Base-by-base conservation (phyloP, 2,888 invertebrate genomes). In the Onchidella celtica region DNA sequence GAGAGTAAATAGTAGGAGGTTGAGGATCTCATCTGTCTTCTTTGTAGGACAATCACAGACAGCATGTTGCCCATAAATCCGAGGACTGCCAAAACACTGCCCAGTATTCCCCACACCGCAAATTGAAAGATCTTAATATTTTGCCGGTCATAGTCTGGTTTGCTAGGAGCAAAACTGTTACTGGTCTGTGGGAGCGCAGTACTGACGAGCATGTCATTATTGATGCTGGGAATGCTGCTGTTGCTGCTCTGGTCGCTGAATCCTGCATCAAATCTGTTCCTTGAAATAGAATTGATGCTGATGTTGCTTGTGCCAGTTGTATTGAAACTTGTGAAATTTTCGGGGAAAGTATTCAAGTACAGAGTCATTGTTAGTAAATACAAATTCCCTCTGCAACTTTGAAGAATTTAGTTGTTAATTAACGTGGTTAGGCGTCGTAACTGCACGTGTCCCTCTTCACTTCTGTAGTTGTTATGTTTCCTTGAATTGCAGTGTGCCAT, bases 1-100 rank as follows among this genome's bases (percentile, higher is more conserved):
- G 98, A 98, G 86, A 97, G 97, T 83, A 99, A 95, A 91, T 98
- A 95, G 93, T 97, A 97, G 94, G 98, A 98, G 92, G 98, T 97
- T 91, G 98, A 98, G 82, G 97, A 97, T 90, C 97, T 96, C 98
- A 99, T 98, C 94, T 98, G 97, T 79, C 97, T 95, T 82, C 90
- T 89, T 57, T 88, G 85, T 38, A 93, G 87, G 2, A 93, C 92
- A n/a, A 90, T 86, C n/a, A 92, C 90, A 14, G 92, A 90, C 34
- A 93, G 79, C 17, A 90, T 85, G 83, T 93, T 93, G 6, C 92
- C 92, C 3, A 92, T 79, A 9, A 93, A 83, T 29, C 93, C 93
- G 27, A 98, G 96, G 95, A 97, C 97, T 61, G 98, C 96, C 80
- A 98, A 96, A 81, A 97, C 95, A 94, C 98, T 98, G 86, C 98